phyloP scores from a whole-genome alignment of 2,113 vertebrate species.

The Silurus meridionalis region DNA sequence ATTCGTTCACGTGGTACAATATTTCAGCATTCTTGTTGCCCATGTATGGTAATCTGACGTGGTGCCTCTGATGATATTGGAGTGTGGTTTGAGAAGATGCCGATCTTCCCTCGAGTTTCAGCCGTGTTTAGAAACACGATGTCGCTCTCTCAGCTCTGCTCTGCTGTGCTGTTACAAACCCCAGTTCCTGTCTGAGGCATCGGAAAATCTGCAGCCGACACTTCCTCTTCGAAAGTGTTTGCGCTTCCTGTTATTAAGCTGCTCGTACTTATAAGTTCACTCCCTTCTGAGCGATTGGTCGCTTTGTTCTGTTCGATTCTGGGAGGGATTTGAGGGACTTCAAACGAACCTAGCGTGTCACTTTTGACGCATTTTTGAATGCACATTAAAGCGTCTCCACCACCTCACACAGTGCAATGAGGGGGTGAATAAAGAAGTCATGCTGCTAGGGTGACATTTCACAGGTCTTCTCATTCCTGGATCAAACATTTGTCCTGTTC shows the following conservation, averaged over 20 bases:
- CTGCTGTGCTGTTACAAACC: slow-evolving; percentile 28
- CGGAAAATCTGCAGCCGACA: slow-evolving; percentile 56
- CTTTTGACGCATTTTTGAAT: not conserved
- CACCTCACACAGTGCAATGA: not conserved
- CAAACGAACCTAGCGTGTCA: not conserved
- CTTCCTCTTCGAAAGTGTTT: slow-evolving; percentile 55
- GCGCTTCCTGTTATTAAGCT: slow-evolving; percentile 45
- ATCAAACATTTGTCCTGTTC: not conserved
- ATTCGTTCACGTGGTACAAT: not conserved
- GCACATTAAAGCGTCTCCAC: not conserved
- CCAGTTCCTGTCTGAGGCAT: slow-evolving; percentile 55
- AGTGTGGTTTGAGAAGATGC: not conserved
- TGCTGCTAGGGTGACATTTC: not conserved
- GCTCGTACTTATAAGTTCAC: not conserved
- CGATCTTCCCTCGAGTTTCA: not conserved
- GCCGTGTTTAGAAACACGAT: not conserved
- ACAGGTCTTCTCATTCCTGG: not conserved
- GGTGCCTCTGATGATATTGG: not conserved
- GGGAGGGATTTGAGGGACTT: not conserved
- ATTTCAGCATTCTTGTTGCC: not conserved
- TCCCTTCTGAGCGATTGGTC: not conserved
- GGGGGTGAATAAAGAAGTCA: not conserved
- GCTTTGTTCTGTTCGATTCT: slow-evolving; percentile 23
- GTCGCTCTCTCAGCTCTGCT: not conserved
- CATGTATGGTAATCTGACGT: not conserved